Percentiles rank a stretch among this genome's conserved stretches.
These are phyloP conservation scores for Lycopodina hypogea DNA, from an alignment of 37 sponge, comb jelly and placozoan genomes.

Conservation along the genomic window DNA sequence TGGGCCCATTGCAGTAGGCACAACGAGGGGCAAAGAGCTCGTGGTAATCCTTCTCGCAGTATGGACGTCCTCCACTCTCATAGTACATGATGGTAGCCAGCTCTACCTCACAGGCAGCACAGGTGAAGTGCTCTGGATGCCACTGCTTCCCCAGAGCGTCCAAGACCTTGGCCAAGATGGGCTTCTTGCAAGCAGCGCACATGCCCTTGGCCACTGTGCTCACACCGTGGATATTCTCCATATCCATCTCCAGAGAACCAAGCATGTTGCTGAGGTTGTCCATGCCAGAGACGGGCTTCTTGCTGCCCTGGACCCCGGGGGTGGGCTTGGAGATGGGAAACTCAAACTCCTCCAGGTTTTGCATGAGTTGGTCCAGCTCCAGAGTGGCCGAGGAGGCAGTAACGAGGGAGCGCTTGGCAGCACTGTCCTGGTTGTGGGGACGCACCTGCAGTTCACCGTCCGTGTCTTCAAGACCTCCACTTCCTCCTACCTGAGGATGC, in stretches of 20 bases:
- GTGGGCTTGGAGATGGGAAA: background rate
- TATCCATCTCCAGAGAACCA: conserved; percentile 64
- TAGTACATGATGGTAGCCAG: conserved; percentile 80
- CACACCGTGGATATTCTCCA: conserved; percentile 63
- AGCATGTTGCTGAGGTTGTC: conserved; percentile 80
- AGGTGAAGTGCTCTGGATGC: conserved; percentile 97
- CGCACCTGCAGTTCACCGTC: background rate
- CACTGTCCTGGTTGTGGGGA: background rate
- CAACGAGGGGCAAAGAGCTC: conserved; percentile 95
- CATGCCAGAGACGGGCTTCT: conserved; percentile 31
- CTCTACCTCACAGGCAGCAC: conserved; percentile 79
- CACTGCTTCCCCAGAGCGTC: conserved; percentile 86
- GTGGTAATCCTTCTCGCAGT: conserved; percentile 99
- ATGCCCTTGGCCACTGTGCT: conserved; percentile 70
- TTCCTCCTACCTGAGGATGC: background rate
- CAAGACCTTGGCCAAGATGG: conserved; percentile 83
- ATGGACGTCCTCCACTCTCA: conserved; percentile 82
- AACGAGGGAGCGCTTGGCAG: background rate
- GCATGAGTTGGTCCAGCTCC: conserved; percentile 92
- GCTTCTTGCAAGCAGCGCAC: conserved; percentile 95
- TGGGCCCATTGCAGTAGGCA: conserved; percentile 95
- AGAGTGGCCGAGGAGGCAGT: conserved; percentile 78
- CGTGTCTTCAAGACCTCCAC: background rate
- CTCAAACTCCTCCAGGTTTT: conserved; percentile 78
- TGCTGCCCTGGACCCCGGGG: background rate